Conservation (phyloP, 2,888 invertebrate genomes). For the Eledona agricola region DNA sequence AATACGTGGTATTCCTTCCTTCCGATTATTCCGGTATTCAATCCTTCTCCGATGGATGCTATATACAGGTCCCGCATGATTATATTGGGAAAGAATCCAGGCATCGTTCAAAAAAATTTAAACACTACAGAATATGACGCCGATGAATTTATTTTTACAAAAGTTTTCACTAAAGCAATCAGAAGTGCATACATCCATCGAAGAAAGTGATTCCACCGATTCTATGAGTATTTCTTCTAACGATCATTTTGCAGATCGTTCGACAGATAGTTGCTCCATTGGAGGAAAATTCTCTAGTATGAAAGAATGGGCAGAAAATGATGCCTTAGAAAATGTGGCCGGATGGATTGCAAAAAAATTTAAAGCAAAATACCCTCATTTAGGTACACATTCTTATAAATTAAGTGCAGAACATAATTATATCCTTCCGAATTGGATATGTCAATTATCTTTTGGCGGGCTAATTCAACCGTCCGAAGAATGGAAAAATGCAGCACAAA, state of each 20-base stretch:
- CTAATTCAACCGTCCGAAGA: constrained; percentile 19
- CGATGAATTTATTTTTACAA: constrained; percentile 3
- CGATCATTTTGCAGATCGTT: constrained; percentile 9
- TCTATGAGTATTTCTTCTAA: no score
- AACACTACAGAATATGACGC: constrained; percentile 5
- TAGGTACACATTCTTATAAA: constrained; percentile 32
- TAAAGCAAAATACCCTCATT: constrained; percentile 27
- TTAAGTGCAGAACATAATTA: constrained; percentile 20
- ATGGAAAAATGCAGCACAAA: no score
- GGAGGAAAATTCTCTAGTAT: constrained; percentile 1
- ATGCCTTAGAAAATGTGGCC: constrained; percentile 37
- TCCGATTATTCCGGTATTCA: not conserved
- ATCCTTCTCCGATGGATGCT: constrained; percentile 40
- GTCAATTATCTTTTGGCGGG: constrained; percentile 40
- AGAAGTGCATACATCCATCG: no score
- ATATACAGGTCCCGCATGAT: constrained; percentile 39
- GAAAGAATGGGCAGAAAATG: constrained; percentile 17
- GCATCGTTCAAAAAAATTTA: constrained; percentile 20
- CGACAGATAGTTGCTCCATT: constrained; percentile 4
- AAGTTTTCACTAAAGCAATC: no score
- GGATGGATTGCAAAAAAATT: constrained; percentile 40
- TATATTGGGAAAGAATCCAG: constrained; percentile 41
- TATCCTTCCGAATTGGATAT: constrained; percentile 33
- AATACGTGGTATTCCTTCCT: not conserved
- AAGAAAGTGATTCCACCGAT: no score